Base-by-base conservation (phyloP, 2,797 vertebrate genomes). In the Myotis pilosus region DNA sequence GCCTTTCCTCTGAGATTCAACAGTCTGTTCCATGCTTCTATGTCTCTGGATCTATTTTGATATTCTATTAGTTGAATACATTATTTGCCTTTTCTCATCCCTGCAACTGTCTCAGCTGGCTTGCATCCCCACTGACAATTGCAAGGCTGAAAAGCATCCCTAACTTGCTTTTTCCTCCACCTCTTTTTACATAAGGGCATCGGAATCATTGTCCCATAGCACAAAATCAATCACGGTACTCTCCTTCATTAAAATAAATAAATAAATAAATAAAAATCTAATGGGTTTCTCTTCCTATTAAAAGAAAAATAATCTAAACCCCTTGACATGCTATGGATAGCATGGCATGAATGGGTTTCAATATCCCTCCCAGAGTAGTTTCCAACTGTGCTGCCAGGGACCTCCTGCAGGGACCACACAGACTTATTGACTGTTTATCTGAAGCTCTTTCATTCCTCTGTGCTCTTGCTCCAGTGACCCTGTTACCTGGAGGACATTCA, bases 391-490 rank as follows among this genome's bases (percentile, higher is more conserved):
- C 25, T 47, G 4, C 12, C 30, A 36, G 36, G 38, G 33, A 62
- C 68, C 12, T 20, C 8, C 2, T 3, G 19, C 1, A 0, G 8
- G 30, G 22, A 57, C 6, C 0, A 2, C 10, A 6, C 3, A 57
- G 10, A 49, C 4, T 33, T 28, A 85, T 17, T 71, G 23, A 19
- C 38, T 16, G 5, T 22, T 25, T 20, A 16, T 75, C 0, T 16
- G 6, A 78, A 23, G 33, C 17, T 71, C n/a, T 78, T 64, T 51
- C 28, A 16, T 10, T 9, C 10, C 47, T 78, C 53, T 33, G 25
- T 36, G 44, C 8, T 91, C 36, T 64, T 64, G 9, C 17, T 8
- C 51, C 71, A 11, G 47, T 19, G 47, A 57, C 23, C 28, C 62
- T 28, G n/a, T 36, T 33, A 3, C 47, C 60, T 49, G 41, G 5